Evolutionary conservation across 2,888 invertebrate genomes (phyloP).

Genomic region (Campoletis raptor): DNA sequence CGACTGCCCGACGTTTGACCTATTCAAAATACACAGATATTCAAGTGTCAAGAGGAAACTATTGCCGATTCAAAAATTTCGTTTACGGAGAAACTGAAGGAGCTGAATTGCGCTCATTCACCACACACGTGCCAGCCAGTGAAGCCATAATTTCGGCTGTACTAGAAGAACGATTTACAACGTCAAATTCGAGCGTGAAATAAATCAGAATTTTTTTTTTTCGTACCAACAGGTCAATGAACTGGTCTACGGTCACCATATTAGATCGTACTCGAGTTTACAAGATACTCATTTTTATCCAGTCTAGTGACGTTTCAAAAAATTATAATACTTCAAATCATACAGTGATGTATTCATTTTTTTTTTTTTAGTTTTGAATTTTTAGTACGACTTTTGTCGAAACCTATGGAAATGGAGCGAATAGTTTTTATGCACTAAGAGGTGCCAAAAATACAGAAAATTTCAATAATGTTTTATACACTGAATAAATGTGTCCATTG

Average conservation of each 20-base stretch:
- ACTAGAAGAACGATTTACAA: neutral
- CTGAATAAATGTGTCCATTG: too few relatives aligned
- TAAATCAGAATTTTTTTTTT: constrained; percentile 23
- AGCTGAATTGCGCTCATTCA: constrained; percentile 6
- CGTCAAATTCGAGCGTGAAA: neutral
- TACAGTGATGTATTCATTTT: neutral
- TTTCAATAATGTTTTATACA: too few relatives aligned
- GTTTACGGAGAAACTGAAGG: neutral
- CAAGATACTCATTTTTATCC: neutral
- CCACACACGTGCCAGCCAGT: neutral
- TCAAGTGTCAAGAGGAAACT: constrained; percentile 1
- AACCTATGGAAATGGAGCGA: neutral
- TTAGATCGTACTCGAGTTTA: neutral
- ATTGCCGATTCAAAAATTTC: constrained; percentile 2
- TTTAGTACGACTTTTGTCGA: too few relatives aligned
- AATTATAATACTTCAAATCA: neutral
- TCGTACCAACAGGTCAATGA: constrained; percentile 22
- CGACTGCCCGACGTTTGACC: constrained; percentile 3
- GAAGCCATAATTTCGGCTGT: neutral
- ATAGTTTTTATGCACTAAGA: neutral
- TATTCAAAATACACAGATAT: neutral
- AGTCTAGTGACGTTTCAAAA: too few relatives aligned
- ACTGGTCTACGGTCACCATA: constrained; percentile 12
- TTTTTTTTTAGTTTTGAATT: too few relatives aligned
- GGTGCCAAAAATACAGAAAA: too few relatives aligned